These are phyloP conservation scores for Cyclura pinguis DNA, from an alignment of 2,797 vertebrate genomes.

Conservation along the genomic window DNA sequence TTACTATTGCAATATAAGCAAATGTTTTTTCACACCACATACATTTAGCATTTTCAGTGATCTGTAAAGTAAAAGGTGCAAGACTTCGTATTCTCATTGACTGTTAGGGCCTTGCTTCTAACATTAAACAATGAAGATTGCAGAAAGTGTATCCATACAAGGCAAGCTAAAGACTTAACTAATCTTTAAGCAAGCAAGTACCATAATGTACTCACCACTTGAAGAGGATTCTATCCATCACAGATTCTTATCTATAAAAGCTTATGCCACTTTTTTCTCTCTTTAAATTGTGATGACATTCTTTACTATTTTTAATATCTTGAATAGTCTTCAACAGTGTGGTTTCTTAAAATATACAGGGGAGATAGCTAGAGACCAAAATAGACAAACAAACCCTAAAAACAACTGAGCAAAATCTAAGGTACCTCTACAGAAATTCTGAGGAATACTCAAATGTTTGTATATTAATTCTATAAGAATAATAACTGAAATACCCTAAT, in stretches of 20 bases:
- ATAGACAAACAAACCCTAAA: background rate
- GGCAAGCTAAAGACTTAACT: background rate
- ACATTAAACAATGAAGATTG: background rate
- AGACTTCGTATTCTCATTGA: background rate
- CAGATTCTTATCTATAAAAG: background rate
- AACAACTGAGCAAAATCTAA: background rate
- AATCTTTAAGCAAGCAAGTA: background rate
- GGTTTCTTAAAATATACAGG: background rate
- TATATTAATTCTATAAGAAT: background rate
- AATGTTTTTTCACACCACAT: conserved; percentile 9
- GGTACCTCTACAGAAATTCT: background rate
- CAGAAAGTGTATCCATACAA: conserved; percentile 2
- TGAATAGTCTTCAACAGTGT: background rate
- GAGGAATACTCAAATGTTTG: background rate
- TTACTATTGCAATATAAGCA: conserved; percentile 12
- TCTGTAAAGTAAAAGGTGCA: background rate
- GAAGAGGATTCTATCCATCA: background rate
- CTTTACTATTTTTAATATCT: background rate
- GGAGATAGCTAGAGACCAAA: background rate
- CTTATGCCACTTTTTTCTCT: background rate
- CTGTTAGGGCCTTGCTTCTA: background rate
- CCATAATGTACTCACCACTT: background rate
- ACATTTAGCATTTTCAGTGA: conserved; percentile 32
- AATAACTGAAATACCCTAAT: background rate
- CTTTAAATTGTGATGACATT: background rate